phyloP scores from a whole-genome alignment of 2,797 vertebrate species.

The Acipenser ruthenus region DNA sequence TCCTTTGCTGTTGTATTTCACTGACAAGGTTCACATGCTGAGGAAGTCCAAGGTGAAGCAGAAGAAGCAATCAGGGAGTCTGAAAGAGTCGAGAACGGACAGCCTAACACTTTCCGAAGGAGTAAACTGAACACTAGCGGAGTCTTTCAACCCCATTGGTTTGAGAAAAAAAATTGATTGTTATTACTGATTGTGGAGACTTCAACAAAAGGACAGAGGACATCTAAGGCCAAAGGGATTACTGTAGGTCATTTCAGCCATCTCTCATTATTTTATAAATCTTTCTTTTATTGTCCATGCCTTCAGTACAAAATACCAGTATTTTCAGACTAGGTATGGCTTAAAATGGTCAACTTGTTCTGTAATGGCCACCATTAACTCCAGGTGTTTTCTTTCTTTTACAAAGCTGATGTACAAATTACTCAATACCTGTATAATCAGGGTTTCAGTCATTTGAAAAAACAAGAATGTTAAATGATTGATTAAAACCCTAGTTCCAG shows the following conservation, averaged over 20 bases:
- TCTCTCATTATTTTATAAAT: not conserved
- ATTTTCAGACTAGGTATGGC: not conserved
- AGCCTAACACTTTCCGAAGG: constrained; percentile 47
- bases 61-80: constrained; percentile 64
- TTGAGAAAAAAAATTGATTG: not conserved
- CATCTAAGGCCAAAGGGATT: not conserved
- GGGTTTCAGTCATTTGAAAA: too few species aligned
- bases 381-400: too few species aligned
- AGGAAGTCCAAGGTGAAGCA: constrained; percentile 87
- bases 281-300: not conserved
- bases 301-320: not conserved
- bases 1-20: not conserved
- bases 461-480: too few species aligned
- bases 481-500: too few species aligned
- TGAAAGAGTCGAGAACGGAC: constrained; percentile 60
- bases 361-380: not conserved
- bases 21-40: constrained; percentile 82
- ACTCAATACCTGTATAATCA: not conserved
- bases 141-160: constrained; percentile 16
- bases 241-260: not conserved
- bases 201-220: not conserved
- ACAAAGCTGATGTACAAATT: not conserved
- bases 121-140: constrained; percentile 42
- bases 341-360: not conserved
- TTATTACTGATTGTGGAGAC: not conserved